These are phyloP conservation scores for Grus americana DNA, from an alignment of 2,113 vertebrate species.

Conservation along the genomic window DNA sequence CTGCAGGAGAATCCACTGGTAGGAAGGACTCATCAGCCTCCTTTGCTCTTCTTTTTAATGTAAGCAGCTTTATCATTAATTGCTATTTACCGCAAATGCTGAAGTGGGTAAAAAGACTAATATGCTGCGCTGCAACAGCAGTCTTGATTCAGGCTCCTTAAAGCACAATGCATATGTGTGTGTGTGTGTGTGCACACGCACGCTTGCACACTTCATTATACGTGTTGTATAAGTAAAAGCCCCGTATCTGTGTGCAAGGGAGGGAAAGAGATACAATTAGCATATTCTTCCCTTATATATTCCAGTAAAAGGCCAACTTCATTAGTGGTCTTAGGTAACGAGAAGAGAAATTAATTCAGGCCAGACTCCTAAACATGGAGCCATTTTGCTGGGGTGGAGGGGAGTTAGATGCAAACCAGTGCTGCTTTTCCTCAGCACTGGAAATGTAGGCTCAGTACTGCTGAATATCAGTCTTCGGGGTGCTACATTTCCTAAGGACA, in stretches of 20 bases:
- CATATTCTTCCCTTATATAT: not conserved
- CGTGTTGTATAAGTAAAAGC: not conserved
- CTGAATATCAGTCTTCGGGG: not conserved
- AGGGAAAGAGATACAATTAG: not conserved
- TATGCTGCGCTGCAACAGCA: not conserved
- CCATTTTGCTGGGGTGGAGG: not conserved
- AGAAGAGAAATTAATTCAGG: not conserved
- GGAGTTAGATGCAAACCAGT: not conserved
- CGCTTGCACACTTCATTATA: not conserved
- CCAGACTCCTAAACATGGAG: not conserved
- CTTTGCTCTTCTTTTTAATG: not conserved
- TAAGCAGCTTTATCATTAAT: conserved; percentile 21
- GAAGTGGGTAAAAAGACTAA: not conserved
- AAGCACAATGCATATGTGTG: not conserved
- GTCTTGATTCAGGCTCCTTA: not conserved
- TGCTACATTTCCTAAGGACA: not conserved
- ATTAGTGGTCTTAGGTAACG: not conserved
- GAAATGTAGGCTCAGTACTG: not conserved
- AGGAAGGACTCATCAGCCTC: not conserved
- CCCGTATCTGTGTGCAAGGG: not conserved
- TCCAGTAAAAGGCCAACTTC: not conserved
- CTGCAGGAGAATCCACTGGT: not conserved
- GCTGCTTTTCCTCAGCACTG: not conserved
- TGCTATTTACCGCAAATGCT: conserved; percentile 1
- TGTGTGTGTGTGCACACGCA: not conserved